These are phyloP conservation scores for Caenorhabditis auriculariae DNA, from an alignment of 2,888 invertebrate species.

Conservation along the genomic window DNA sequence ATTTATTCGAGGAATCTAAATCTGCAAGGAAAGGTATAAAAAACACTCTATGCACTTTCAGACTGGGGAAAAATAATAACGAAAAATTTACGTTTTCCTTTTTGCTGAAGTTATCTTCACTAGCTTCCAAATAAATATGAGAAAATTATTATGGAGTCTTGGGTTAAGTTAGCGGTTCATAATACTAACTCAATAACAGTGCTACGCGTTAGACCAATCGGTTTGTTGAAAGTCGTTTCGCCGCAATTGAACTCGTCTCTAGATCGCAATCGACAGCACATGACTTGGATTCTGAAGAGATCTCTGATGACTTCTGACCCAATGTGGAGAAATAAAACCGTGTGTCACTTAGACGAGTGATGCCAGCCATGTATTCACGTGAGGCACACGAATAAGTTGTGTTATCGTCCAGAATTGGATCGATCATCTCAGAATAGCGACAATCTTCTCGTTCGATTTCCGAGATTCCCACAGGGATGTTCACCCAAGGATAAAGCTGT, in stretches of 20 bases:
- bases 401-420: slow-evolving; percentile 55
- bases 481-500: slow-evolving; percentile 58
- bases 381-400: slow-evolving; percentile 44
- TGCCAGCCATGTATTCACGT: slow-evolving; percentile 61
- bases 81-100: too few relatives aligned
- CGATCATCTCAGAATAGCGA: slow-evolving; percentile 55
- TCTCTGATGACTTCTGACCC: not conserved
- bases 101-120: too few relatives aligned
- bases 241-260: slow-evolving; percentile 57
- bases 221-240: slow-evolving; percentile 54
- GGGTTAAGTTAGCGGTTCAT: too few relatives aligned
- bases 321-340: slow-evolving; percentile 29
- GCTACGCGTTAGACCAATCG: slow-evolving; percentile 52
- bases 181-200: slow-evolving; percentile 51
- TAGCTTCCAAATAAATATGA: too few relatives aligned
- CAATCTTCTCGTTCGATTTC: slow-evolving; percentile 61
- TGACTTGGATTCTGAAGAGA: slow-evolving; percentile 56
- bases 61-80: too few relatives aligned
- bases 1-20: too few relatives aligned
- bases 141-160: too few relatives aligned
- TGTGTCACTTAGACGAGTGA: slow-evolving; percentile 56
- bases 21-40: too few relatives aligned
- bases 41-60: too few relatives aligned
- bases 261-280: slow-evolving; percentile 59
- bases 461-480: slow-evolving; percentile 53